A percentile compares a stretch with the other conserved stretches of the same genome.
Conservation (phyloP, 2,797 vertebrate genomes). For the Phyllotis vaccarum region DNA sequence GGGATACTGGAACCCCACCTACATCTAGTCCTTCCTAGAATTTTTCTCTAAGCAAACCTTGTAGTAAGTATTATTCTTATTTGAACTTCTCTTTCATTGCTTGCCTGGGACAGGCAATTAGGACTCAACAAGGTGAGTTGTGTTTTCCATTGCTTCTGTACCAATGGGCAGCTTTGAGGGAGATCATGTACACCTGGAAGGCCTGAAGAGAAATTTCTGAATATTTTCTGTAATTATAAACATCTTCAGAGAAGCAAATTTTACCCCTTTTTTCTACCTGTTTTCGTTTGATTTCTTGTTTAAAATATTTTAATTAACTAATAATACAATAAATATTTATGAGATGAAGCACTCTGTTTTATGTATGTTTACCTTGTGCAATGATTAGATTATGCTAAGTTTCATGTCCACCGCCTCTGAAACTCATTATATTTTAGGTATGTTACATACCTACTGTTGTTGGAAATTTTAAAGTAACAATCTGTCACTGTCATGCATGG, state of each 20-base stretch:
- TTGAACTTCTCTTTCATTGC: slow-evolving; percentile 54
- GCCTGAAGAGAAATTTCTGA: neutral
- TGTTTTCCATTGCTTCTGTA: rapidly evolving
- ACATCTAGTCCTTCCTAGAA: rapidly evolving
- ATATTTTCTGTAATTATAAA: neutral
- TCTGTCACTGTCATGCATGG: neutral
- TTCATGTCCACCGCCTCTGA: too few species aligned
- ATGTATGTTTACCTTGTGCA: neutral
- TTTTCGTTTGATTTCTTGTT: neutral
- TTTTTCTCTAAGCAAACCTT: rapidly evolving
- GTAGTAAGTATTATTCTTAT: rapidly evolving
- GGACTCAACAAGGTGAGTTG: neutral
- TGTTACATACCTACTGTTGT: too few species aligned
- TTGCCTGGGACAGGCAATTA: neutral
- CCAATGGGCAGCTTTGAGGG: rapidly evolving
- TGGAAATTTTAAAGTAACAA: neutral
- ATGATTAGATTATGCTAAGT: neutral
- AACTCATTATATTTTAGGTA: neutral
- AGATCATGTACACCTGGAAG: rapidly evolving
- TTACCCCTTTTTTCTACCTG: neutral
- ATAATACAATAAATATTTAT: neutral
- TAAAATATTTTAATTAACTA: neutral
- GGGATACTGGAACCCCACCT: rapidly evolving
- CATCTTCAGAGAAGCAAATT: too few species aligned
- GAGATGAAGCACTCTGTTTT: neutral